These are phyloP conservation scores for Acleris emargana DNA, from an alignment of 2,888 invertebrate species.

Conservation along the genomic window DNA sequence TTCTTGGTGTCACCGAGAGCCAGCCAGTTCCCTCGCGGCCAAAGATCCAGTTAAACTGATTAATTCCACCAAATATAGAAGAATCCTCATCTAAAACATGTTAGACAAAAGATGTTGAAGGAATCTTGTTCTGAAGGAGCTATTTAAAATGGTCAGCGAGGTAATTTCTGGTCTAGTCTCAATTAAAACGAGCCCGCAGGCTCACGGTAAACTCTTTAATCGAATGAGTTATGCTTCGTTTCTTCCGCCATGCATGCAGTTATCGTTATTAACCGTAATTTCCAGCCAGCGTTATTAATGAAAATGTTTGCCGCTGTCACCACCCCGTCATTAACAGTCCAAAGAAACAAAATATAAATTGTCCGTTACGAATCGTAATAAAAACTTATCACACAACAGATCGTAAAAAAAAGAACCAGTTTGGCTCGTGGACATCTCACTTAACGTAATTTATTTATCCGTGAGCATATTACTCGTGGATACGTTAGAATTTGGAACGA, in stretches of 20 bases:
- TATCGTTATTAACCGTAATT: constrained; percentile 66
- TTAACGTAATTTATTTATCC: constrained; percentile 28
- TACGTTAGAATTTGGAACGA: constrained; percentile 26
- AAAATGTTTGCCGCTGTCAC: constrained; percentile 61
- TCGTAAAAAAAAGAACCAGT: constrained; percentile 29
- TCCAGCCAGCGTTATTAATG: constrained; percentile 59
- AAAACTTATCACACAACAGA: constrained; percentile 34
- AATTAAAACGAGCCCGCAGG: constrained; percentile 71
- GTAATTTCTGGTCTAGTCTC: constrained; percentile 43
- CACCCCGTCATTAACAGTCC: constrained; percentile 43
- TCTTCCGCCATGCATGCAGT: constrained; percentile 60
- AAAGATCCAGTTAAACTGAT: constrained; percentile 41
- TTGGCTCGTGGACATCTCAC: constrained; percentile 31
- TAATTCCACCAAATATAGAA: constrained; percentile 25
- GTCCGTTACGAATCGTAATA: constrained; percentile 54
- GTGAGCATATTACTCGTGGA: constrained; percentile 14
- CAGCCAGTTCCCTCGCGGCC: constrained; percentile 51
- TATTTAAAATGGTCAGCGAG: constrained; percentile 42
- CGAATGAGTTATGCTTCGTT: constrained; percentile 81
- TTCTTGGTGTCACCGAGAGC: constrained; percentile 60
- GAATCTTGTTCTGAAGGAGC: constrained; percentile 40
- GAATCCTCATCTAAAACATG: constrained; percentile 4
- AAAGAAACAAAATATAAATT: constrained; percentile 45
- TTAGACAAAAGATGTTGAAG: constrained; percentile 41
- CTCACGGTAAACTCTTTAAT: constrained; percentile 62